phyloP scores from a whole-genome alignment of 2,888 invertebrate genomes.

The Heterodera filipjevi region DNA sequence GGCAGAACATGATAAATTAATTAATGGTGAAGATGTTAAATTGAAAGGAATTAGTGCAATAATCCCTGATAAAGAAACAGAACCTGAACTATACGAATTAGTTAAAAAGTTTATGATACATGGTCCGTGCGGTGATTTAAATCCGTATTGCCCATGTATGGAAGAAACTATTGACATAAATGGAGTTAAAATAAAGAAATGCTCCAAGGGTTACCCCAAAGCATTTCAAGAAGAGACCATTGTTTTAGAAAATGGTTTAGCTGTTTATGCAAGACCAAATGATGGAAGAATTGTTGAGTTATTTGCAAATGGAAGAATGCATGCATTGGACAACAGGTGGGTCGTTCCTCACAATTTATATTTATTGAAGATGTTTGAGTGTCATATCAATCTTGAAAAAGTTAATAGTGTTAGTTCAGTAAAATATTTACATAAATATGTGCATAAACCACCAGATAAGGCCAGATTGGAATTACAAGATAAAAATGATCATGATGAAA shows the following conservation, averaged over 20 bases:
- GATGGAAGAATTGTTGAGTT: too few relatives aligned
- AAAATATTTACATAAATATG: slow-evolving; percentile 64
- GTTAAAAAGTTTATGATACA: slow-evolving; percentile 65
- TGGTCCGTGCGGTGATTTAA: slow-evolving; percentile 51
- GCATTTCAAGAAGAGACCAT: slow-evolving; percentile 19
- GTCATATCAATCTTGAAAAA: too few relatives aligned
- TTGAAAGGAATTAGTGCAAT: slow-evolving; percentile 62
- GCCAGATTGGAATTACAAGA: slow-evolving; percentile 34
- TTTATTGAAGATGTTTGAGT: too few relatives aligned
- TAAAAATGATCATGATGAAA: slow-evolving; percentile 48
- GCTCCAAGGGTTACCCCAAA: slow-evolving; percentile 27
- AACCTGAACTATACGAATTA: slow-evolving; percentile 59
- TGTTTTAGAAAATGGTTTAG: too few relatives aligned
- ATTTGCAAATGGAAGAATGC: too few relatives aligned
- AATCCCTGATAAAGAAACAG: slow-evolving; percentile 58
- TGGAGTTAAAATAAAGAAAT: background rate
- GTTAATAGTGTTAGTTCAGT: slow-evolving; percentile 50
- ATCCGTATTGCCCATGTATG: background rate
- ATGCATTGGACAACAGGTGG: too few relatives aligned
- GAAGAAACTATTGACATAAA: background rate
- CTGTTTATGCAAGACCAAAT: too few relatives aligned
- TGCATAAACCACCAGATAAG: slow-evolving; percentile 57
- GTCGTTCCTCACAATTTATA: too few relatives aligned
- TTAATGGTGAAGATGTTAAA: slow-evolving; percentile 55
- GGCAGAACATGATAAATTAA: slow-evolving; percentile 29